Base-by-base conservation (phyloP, 1,140 invertebrate genomes). In the Drosophila pseudoananassae region DNA sequence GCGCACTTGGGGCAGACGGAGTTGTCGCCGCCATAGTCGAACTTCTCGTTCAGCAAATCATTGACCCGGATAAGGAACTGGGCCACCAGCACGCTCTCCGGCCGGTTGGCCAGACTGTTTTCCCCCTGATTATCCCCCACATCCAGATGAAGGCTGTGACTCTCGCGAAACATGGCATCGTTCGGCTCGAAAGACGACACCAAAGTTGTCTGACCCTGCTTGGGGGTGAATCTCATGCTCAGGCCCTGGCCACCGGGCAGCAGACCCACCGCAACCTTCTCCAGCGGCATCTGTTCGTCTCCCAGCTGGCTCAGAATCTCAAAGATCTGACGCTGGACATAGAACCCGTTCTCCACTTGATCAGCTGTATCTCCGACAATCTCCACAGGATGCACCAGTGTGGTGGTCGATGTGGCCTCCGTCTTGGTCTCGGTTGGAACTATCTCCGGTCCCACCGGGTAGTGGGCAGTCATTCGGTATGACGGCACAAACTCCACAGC, bases 401-500 rank as follows among this genome's bases (percentile, higher is more conserved):
- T 81, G 14, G 77, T 81, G 1, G 73, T 66, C 8, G 81, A 85
- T 1, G 70, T 78, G 0, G 58, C 29, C 31, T 56, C 40, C 4
- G 70, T 25, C 20, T 54, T 76, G 8, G 43, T 57, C 8, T 38
- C 38, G 3, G 40, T 17, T 12, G 40, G 6, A 43, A 43, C 33
- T 43, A n/a, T 7, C 5, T 72, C 29, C n/a, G 7, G 3, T 23
- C 12, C 15, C 17, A 10, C 15, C 3, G 43, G 9, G 14, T 45
- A 5, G 3, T 17, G 17, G 1, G 43, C 2, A 14, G 56, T 2
- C 43, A 46, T 20, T 7, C 15, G 14, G 43, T 45, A 43, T 12
- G 61, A 78, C 6, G 82, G 82, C 40, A 85, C 75, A 40, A 85
- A 85, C 8, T 78, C 82, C n/a, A 59, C 36, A 0, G 82, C 82